These are phyloP conservation scores for Rhea americana DNA, from an alignment of 2,113 vertebrate species.

Conservation along the genomic window DNA sequence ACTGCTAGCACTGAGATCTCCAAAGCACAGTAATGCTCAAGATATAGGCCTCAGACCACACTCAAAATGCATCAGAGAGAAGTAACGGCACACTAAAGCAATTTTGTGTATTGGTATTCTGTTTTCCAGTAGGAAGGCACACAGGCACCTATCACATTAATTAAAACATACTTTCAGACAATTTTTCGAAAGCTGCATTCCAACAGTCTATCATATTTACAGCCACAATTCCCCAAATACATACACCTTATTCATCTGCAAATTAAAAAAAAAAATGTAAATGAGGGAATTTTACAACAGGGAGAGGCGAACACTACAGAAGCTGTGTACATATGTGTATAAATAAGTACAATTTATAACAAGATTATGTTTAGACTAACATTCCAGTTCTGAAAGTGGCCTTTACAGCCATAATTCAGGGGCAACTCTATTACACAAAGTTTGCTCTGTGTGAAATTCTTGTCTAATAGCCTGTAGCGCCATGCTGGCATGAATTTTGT, in stretches of 20 bases:
- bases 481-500: conserved; percentile 3
- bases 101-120: background rate
- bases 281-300: background rate
- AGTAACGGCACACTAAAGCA: background rate
- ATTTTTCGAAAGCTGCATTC: background rate
- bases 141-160: background rate
- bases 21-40: background rate
- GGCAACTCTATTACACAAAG: conserved; percentile 21
- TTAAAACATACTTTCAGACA: background rate
- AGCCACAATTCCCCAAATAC: conserved; percentile 26
- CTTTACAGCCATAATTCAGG: conserved; percentile 18
- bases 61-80: background rate
- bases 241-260: conserved; percentile 42
- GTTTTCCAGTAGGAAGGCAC: background rate
- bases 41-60: background rate
- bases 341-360: conserved; percentile 34
- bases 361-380: conserved; percentile 18
- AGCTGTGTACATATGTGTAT: background rate
- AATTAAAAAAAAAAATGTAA: background rate
- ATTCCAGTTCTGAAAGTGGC: conserved; percentile 42
- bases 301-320: background rate
- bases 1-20: background rate
- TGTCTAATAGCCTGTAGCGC: conserved; percentile 2
- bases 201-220: conserved; percentile 32
- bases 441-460: conserved; percentile 28